Evolutionary conservation across 2,113 vertebrate species (phyloP).

Genomic region (Elachura formosa): DNA sequence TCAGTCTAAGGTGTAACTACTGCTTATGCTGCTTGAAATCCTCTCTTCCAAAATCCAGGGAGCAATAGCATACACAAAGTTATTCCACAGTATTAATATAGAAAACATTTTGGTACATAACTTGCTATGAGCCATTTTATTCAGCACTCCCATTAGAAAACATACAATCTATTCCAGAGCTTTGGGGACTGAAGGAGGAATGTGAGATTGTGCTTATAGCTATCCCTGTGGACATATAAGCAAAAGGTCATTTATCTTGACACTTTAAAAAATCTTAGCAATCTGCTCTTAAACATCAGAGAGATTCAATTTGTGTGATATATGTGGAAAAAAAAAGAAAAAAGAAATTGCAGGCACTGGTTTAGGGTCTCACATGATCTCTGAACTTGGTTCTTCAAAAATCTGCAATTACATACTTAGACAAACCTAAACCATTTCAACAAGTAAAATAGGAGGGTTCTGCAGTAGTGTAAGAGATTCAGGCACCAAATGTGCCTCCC

Average conservation of each 20-base stretch:
- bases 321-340: not conserved
- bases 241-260: not conserved
- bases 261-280: not conserved
- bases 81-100: not conserved
- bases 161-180: not conserved
- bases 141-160: not conserved
- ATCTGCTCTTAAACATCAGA: not conserved
- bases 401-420: not conserved
- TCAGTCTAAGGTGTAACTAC: not conserved
- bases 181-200: not conserved
- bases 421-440: not conserved
- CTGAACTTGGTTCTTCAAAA: not conserved
- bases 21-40: not conserved
- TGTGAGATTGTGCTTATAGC: not conserved
- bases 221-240: not conserved
- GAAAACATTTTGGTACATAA: not conserved
- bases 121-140: not conserved
- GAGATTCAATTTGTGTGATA: not conserved
- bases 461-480: not conserved
- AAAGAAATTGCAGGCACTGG: not conserved
- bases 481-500: not conserved
- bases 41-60: not conserved
- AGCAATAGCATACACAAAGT: not conserved
- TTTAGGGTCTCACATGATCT: not conserved
- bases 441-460: not conserved